phyloP scores from a whole-genome alignment of 2,888 invertebrate species.

The Ligdia adustata region DNA sequence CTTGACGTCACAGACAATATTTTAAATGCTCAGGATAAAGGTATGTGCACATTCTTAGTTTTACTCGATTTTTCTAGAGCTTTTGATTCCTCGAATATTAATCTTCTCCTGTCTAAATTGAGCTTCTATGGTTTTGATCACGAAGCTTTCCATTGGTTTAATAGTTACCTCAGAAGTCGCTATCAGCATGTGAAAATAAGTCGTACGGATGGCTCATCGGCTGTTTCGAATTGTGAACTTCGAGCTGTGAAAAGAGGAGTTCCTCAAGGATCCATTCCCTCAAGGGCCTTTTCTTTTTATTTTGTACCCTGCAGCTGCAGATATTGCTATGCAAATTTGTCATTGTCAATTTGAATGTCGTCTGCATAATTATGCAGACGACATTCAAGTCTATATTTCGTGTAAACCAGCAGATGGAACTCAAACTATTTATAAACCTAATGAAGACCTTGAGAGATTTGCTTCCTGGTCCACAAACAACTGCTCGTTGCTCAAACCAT shows the following conservation, averaged over 20 bases:
- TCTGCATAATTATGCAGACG: conserved; percentile 25
- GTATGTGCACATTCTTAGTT: too few species aligned
- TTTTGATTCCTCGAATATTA: too few species aligned
- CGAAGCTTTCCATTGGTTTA: conserved; percentile 7
- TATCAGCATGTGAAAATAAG: too few species aligned
- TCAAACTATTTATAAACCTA: conserved; percentile 8
- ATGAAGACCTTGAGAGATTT: conserved; percentile 17
- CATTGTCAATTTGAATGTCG: conserved; percentile 26
- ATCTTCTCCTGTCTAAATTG: conserved; percentile 3
- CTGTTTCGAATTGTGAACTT: neutral
- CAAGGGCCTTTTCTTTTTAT: conserved; percentile 28
- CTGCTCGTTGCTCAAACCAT: conserved; percentile 8
- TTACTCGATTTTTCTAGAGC: too few species aligned
- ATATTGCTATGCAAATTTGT: conserved; percentile 7
- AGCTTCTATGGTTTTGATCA: too few species aligned
- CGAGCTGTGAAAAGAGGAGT: conserved; percentile 12
- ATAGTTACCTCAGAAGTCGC: conserved; percentile 5
- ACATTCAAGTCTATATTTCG: too few species aligned
- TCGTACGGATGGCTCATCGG: neutral
- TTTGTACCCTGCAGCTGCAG: conserved; percentile 24
- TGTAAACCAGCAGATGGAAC: conserved; percentile 3
- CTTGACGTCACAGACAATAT: too few species aligned
- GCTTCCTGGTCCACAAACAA: conserved; percentile 13
- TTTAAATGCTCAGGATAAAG: too few species aligned
- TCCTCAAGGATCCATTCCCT: conserved; percentile 25